Base-by-base conservation (phyloP, 1,140 invertebrate genomes). In the Cylas formicarius region DNA sequence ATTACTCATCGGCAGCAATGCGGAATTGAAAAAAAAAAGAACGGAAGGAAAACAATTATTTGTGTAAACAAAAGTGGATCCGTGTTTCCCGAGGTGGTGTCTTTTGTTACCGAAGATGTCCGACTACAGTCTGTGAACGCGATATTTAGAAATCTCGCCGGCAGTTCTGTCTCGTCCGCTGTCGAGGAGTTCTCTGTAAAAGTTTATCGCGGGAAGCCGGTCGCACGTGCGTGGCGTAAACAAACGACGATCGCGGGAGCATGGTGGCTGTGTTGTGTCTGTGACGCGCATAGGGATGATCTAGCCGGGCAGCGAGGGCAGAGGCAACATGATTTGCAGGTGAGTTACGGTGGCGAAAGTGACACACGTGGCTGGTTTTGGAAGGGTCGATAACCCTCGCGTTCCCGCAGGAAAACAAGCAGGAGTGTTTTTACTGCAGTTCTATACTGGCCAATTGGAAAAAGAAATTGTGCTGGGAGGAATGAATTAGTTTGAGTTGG, bases 101-200 rank as follows among this genome's bases (percentile, higher is more conserved):
- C 54, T 60, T 60, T 58, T 56, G 51, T 58, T 53, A 44, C 56
- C 57, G 57, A 60, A 60, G 57, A 58, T 51, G 53, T 57, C 57
- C 57, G 57, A 60, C 47, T 55, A 51, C 50, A 46, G 48, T 38
- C 34, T 49, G 48, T 10, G 39, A 34, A 43, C 51, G 45, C 23
- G 33, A 43, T 43, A 40, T 53, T 48, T 44, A 45, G 45, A 47
- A 46, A 56, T 58, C 52, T 46, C 50, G 52, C 55, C n/a, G 43
- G 49, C 50, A 57, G 58, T 57, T 48, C 51, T 56, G 53, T 50
- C 45, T 50, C 50, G 54, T 48, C 48, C 58, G 47, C 51, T 50
- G 45, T 47, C 48, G 54, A 45, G 42, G 32, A 51, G n/a, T n/a
- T n/a, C 44, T 52, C 45, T 48, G 48, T 49, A 47, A 50, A 43